phyloP scores from a whole-genome alignment of 2,113 vertebrate species.

The Geothlypis trichas region DNA sequence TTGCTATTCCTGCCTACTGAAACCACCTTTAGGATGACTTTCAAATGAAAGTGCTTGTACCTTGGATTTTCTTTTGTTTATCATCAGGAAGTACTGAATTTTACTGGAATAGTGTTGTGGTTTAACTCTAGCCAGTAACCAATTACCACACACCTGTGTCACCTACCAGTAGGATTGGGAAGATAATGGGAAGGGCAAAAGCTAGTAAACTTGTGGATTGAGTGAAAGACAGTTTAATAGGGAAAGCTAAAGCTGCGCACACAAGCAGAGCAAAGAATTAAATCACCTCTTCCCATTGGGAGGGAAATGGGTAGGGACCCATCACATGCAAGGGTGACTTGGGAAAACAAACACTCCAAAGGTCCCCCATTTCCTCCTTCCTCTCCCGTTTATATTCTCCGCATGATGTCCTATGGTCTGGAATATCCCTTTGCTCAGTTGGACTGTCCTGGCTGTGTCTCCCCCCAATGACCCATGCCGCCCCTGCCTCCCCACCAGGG shows the following conservation, averaged over 20 bases:
- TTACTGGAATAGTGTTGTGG: rapidly evolving
- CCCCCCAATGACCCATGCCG: background rate
- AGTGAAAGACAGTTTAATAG: background rate
- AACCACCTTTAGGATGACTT: background rate
- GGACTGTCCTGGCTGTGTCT: background rate
- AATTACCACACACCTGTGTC: background rate
- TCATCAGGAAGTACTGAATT: background rate
- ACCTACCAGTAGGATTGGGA: background rate
- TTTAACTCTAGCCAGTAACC: background rate
- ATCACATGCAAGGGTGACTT: background rate
- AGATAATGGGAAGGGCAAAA: background rate
- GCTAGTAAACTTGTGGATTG: background rate
- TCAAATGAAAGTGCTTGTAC: background rate
- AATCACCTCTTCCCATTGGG: background rate
- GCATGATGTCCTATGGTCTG: background rate
- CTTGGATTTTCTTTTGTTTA: background rate
- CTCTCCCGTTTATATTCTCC: background rate
- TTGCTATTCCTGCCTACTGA: background rate
- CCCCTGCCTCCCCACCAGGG: rapidly evolving
- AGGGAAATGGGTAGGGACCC: too few relatives aligned
- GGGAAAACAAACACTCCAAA: background rate
- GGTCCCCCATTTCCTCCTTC: background rate
- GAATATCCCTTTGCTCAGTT: background rate
- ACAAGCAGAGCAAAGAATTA: background rate
- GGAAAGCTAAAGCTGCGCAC: background rate